Evolutionary conservation across 2,888 invertebrate species (phyloP).

Genomic region (Epirrhoe tristata): DNA sequence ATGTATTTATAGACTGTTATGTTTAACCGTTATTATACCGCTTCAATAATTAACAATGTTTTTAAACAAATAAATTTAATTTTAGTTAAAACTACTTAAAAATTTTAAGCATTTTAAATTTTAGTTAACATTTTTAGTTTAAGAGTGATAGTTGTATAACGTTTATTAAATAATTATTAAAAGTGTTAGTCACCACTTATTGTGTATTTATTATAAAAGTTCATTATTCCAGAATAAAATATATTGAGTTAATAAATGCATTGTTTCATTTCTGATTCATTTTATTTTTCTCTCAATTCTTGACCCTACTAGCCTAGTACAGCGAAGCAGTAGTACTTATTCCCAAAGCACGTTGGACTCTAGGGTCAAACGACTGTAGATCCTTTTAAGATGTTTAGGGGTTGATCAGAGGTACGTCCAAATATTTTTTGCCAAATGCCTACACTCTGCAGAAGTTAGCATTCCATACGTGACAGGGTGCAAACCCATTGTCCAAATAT

Average conservation of each 20-base stretch:
- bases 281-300: background rate
- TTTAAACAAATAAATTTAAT: constrained; percentile 1
- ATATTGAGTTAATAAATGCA: constrained; percentile 73
- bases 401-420: too few relatives aligned
- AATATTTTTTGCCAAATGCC: too few relatives aligned
- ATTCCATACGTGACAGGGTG: too few relatives aligned
- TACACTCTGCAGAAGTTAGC: too few relatives aligned
- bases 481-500: too few relatives aligned
- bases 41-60: constrained; percentile 13
- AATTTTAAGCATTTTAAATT: background rate
- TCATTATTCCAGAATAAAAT: constrained; percentile 82
- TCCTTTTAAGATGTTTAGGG: too few relatives aligned
- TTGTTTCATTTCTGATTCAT: constrained; percentile 28
- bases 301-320: background rate
- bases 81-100: constrained; percentile 21
- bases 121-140: constrained; percentile 25
- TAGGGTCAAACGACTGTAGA: too few relatives aligned
- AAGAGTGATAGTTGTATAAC: constrained; percentile 34
- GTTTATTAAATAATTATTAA: constrained; percentile 41
- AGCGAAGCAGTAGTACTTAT: too few relatives aligned
- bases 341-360: too few relatives aligned
- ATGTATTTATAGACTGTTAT: constrained; percentile 71
- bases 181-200: constrained; percentile 73
- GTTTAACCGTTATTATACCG: constrained; percentile 43
- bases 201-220: constrained; percentile 77